These are phyloP conservation scores for Syrrhaptes paradoxus DNA, from an alignment of 2,113 vertebrate genomes.

Conservation along the genomic window DNA sequence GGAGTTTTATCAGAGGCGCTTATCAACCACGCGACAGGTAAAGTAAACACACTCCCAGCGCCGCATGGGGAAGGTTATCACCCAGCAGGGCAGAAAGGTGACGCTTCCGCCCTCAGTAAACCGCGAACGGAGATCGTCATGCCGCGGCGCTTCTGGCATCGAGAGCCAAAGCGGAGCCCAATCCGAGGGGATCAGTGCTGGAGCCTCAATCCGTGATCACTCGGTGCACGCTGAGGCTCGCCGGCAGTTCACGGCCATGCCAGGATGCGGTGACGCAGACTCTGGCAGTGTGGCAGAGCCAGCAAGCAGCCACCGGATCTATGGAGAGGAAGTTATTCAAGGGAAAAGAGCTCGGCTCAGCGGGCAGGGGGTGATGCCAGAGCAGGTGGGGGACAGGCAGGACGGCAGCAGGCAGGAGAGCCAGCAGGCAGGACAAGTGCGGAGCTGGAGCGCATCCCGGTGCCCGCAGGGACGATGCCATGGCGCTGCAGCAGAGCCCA, in stretches of 20 bases:
- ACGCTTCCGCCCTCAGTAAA: neutral
- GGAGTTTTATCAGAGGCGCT: conserved; percentile 25
- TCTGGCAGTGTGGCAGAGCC: fast-evolving
- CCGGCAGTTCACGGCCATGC: neutral
- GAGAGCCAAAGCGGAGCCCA: fast-evolving
- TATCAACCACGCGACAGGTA: neutral
- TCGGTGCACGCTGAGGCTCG: neutral
- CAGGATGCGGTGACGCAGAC: no score
- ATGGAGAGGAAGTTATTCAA: neutral
- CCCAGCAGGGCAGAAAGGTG: neutral
- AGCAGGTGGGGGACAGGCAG: neutral
- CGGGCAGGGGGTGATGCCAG: neutral
- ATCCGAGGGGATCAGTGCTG: neutral
- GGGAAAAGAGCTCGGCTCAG: neutral
- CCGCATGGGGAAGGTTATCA: neutral
- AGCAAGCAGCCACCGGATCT: neutral
- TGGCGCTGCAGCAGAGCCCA: neutral
- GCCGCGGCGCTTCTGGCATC: fast-evolving
- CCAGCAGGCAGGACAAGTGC: neutral
- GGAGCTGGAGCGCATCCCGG: neutral
- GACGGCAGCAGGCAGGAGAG: neutral
- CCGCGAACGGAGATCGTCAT: fast-evolving
- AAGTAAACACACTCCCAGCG: neutral
- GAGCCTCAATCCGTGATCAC: neutral
- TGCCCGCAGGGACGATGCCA: fast-evolving